Conservation (phyloP, 2,888 invertebrate species). For the Parasteatoda lunata region DNA sequence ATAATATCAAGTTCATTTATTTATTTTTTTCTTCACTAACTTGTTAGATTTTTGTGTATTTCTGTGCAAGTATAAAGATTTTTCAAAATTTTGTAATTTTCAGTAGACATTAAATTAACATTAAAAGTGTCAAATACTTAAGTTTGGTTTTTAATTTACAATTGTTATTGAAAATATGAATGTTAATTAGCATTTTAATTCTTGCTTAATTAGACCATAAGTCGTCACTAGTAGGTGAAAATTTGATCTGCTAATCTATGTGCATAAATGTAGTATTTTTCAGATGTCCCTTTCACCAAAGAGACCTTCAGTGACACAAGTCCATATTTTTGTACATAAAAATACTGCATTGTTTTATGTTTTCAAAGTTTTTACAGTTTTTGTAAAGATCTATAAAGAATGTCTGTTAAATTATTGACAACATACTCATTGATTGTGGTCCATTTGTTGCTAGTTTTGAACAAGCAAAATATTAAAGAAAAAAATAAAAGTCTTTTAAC, state of each 20-base stretch:
- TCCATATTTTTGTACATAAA: slow-evolving; percentile 65
- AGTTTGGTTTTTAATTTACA: slow-evolving; percentile 54
- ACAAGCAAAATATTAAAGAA: slow-evolving; percentile 18
- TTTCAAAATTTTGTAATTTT: slow-evolving; percentile 38
- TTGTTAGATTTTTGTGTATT: slow-evolving; percentile 23
- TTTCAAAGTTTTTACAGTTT: slow-evolving; percentile 64
- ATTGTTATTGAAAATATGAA: slow-evolving; percentile 49
- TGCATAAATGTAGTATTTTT: slow-evolving; percentile 16
- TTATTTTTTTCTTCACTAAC: slow-evolving; percentile 6
- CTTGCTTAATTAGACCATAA: slow-evolving; percentile 14
- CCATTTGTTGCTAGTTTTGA: slow-evolving; percentile 49
- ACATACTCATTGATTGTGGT: slow-evolving; percentile 24
- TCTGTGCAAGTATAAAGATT: slow-evolving; percentile 25
- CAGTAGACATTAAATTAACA: slow-evolving; percentile 42
- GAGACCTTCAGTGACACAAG: slow-evolving; percentile 56
- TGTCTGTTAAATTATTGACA: slow-evolving; percentile 39
- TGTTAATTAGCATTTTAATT: slow-evolving; percentile 27
- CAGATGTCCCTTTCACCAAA: slow-evolving; percentile 58
- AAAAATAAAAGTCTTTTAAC: slow-evolving; percentile 3
- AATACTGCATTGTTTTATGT: slow-evolving; percentile 57
- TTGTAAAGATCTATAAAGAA: slow-evolving; percentile 24
- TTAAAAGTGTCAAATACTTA: slow-evolving; percentile 46
- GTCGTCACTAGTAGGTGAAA: slow-evolving; percentile 37
- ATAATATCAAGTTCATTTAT: too few species aligned
- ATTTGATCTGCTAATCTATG: slow-evolving; percentile 44